These are phyloP conservation scores for Pelodiscus sinensis DNA, from an alignment of 2,113 vertebrate species.

Conservation along the genomic window DNA sequence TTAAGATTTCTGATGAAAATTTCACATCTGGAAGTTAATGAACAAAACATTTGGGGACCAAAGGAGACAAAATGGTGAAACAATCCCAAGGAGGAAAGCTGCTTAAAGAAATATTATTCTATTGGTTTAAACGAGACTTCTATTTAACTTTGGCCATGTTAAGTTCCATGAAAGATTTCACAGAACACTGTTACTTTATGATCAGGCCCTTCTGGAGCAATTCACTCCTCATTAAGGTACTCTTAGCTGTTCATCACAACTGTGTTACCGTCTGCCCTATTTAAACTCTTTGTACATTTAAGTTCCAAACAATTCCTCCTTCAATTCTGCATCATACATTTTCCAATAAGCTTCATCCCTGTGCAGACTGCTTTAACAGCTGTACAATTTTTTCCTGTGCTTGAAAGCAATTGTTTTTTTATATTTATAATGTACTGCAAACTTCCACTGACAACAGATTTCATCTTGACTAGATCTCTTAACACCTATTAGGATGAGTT, in stretches of 20 bases:
- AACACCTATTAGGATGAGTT: background rate
- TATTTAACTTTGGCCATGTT: background rate
- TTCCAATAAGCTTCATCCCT: background rate
- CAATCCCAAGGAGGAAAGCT: background rate
- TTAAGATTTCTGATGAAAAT: background rate
- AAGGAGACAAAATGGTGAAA: background rate
- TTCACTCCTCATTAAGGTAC: background rate
- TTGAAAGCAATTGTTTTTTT: background rate
- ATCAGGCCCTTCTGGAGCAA: background rate
- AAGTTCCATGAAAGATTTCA: background rate
- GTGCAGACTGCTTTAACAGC: background rate
- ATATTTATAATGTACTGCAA: background rate
- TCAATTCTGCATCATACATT: background rate
- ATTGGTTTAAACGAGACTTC: background rate
- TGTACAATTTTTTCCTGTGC: background rate
- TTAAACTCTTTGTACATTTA: background rate
- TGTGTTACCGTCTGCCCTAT: background rate
- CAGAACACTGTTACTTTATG: background rate
- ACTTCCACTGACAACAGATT: background rate
- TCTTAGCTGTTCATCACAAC: background rate
- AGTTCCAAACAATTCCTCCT: conserved; percentile 10
- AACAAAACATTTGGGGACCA: background rate
- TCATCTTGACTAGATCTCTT: background rate
- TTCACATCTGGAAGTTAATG: background rate
- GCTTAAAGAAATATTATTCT: background rate